Evolutionary conservation across 2,113 vertebrate genomes (phyloP), one percentile per base, ranked within the genome.

Genomic region (Saccopteryx leptura): DNA sequence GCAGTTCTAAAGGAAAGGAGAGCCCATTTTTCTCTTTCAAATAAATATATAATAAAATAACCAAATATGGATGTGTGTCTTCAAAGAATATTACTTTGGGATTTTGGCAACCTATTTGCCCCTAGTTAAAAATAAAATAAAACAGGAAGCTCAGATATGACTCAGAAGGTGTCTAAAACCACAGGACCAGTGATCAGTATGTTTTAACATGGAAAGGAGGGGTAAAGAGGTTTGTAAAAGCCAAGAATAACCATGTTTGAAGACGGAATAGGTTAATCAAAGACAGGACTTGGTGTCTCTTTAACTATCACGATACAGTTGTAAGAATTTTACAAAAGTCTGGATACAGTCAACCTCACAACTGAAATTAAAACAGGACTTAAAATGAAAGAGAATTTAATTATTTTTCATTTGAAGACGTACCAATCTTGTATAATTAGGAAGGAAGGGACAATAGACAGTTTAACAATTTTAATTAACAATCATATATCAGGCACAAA

Each of bases 61-160:
- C 31, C 56, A 92, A 33, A 91, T 79, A 76, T 2, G n/a, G 33
- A 58, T 39, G 18, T 56, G 46, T 54, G 39, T 84, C n/a, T 91
- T 94, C 76, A 92, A 66, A 96, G 61, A 92, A 1, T 78, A 75
- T 39, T 9, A 28, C 23, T 88, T 93, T 28, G 81, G 88, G 81
- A 61, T 79, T 60, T 33, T 21, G 31, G 54, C 11, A 31, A 94
- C 69, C 58, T 33, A 7, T 63, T 83, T 86, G 85, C 24, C 60
- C 54, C n/a, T n/a, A 52, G 68, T 97, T 94, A 93, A 97, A 95
- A 85, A 80, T 89, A 95, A 80, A 91, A 72, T 71, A 68, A 71
- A 90, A 46, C 26, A 75, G 66, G 82, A 95, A 90, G 14, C 28
- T 68, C 14, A 39, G 12, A 23, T 69, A 8, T 46, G 68, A 90